A percentile compares a stretch with the other conserved stretches of the same genome.
Evolutionary conservation across 37 sponge, comb jelly and placozoan species (phyloP).

Genomic region (Halichondria panicea): DNA sequence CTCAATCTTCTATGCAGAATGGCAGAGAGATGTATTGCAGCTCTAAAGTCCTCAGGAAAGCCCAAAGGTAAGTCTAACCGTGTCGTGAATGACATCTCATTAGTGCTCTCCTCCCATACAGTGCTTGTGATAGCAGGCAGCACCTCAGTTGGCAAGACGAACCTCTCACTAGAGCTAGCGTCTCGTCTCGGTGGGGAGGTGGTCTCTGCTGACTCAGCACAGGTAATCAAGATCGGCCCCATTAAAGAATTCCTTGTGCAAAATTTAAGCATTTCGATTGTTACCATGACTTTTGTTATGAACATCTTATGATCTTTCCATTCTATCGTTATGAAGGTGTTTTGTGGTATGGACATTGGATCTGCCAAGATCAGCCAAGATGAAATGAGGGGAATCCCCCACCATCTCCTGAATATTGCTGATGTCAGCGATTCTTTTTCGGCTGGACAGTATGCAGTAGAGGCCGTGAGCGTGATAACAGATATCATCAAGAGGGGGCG

Average conservation of each 20-base stretch:
- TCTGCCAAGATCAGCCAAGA: conserved; percentile 62
- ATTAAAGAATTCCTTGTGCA: too few species aligned
- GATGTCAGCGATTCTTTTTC: conserved; percentile 31
- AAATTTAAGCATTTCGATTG: too few species aligned
- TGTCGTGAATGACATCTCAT: too few species aligned
- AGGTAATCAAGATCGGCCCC: conserved; percentile 59
- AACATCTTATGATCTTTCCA: too few species aligned
- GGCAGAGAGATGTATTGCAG: too few species aligned
- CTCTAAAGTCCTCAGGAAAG: too few species aligned
- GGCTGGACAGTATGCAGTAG: conserved; percentile 55
- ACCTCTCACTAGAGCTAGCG: conserved; percentile 83
- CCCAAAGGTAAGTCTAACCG: too few species aligned
- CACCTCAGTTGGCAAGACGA: conserved; percentile 96
- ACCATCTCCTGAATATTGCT: conserved; percentile 74
- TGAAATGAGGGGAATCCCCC: conserved; percentile 12
- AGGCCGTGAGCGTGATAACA: conserved; percentile 43
- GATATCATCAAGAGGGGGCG: conserved; percentile 61
- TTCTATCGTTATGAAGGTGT: conserved; percentile 48
- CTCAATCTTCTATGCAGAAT: too few species aligned
- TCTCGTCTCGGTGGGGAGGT: conserved; percentile 83
- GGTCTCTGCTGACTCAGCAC: conserved; percentile 95
- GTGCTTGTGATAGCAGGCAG: conserved; percentile 86
- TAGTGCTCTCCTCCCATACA: too few species aligned
- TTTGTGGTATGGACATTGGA: conserved; percentile 57
- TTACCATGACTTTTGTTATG: too few species aligned